Evolutionary conservation across 2,113 vertebrate genomes (phyloP).

Genomic region (Strix uralensis): DNA sequence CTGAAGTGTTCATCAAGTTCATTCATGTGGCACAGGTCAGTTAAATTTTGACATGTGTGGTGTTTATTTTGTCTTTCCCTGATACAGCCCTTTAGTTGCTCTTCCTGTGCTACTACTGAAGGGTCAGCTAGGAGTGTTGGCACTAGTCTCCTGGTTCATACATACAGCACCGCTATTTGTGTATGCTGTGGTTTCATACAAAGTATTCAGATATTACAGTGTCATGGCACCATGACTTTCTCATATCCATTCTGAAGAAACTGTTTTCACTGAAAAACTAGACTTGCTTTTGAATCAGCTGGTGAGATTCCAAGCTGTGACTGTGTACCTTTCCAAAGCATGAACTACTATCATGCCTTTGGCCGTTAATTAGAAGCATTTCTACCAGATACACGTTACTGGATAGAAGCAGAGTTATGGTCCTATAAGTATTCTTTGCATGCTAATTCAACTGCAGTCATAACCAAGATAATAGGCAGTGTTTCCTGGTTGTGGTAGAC

Average conservation of each 20-base stretch:
- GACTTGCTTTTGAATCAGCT: neutral
- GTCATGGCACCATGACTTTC: neutral
- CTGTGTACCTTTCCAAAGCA: neutral
- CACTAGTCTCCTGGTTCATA: neutral
- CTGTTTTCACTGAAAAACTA: neutral
- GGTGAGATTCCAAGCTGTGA: neutral
- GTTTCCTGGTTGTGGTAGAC: neutral
- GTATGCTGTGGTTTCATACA: neutral
- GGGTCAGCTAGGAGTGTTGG: neutral
- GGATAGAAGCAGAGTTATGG: neutral
- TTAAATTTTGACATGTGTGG: neutral
- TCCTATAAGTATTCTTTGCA: neutral
- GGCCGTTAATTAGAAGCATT: neutral
- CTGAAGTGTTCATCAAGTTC: conserved; percentile 95
- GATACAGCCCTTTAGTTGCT: neutral
- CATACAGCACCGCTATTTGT: fast-evolving
- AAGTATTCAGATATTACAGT: neutral
- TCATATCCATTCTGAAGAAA: neutral
- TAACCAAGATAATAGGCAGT: neutral
- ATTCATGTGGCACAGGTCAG: conserved; percentile 93
- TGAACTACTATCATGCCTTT: neutral
- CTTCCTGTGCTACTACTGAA: neutral
- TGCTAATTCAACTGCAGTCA: neutral
- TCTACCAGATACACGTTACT: neutral
- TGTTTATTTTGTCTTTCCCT: neutral